Percentiles rank a stretch among this genome's conserved stretches.
phyloP scores from a whole-genome alignment of 2,888 invertebrate genomes.

The Onthophagus sagittarius region DNA sequence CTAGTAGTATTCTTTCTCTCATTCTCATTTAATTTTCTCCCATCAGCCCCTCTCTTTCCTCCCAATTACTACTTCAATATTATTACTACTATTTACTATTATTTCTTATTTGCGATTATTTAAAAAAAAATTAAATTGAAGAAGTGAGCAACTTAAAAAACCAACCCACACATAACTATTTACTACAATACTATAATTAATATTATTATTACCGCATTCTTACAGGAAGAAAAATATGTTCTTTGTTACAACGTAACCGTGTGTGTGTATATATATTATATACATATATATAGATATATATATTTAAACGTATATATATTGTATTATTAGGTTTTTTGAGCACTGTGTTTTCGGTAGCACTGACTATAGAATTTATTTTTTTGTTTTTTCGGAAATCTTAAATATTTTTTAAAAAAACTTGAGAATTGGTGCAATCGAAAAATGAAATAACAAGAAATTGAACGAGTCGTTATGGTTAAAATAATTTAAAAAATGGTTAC shows the following conservation, averaged over 20 bases:
- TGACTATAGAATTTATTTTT: neutral
- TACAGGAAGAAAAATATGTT: neutral
- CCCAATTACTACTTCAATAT: neutral
- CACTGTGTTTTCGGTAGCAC: neutral
- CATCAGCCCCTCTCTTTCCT: neutral
- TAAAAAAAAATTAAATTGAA: neutral
- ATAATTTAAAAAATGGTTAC: neutral
- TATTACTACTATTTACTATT: neutral
- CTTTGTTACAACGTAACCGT: neutral
- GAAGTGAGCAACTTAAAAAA: neutral
- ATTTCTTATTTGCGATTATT: neutral
- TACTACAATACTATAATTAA: neutral
- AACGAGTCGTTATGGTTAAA: neutral
- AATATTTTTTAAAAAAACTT: neutral
- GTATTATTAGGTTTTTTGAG: neutral
- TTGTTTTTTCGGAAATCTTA: neutral
- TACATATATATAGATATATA: neutral
- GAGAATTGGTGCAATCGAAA: neutral
- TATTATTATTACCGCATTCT: neutral
- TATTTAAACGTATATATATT: neutral
- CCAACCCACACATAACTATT: neutral
- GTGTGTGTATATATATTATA: neutral
- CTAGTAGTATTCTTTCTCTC: conserved; percentile 1
- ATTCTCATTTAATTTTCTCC: neutral
- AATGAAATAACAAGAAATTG: neutral